These are phyloP conservation scores for Lagria hirta DNA, from an alignment of 2,888 invertebrate genomes.

Conservation along the genomic window DNA sequence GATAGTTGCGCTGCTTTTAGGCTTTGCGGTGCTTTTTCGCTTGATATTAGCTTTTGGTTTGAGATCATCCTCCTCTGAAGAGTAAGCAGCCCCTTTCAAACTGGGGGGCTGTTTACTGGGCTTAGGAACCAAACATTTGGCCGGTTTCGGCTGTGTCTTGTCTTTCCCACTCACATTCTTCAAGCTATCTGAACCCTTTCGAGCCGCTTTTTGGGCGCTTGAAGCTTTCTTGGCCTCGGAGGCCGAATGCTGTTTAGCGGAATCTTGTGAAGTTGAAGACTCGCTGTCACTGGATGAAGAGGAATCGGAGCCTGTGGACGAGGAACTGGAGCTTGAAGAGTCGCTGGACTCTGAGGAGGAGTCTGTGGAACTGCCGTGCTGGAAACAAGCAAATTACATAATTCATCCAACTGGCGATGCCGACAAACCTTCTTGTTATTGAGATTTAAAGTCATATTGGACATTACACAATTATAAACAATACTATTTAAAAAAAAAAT, in stretches of 20 bases:
- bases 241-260: constrained; percentile 43
- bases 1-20: constrained; percentile 65
- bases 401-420: not conserved
- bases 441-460: constrained; percentile 13
- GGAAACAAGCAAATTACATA: constrained; percentile 27
- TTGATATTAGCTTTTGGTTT: constrained; percentile 52
- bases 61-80: constrained; percentile 48
- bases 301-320: constrained; percentile 69
- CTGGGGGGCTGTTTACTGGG: constrained; percentile 31
- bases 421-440: constrained; percentile 37
- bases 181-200: constrained; percentile 45
- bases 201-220: constrained; percentile 43
- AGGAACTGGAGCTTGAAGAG: constrained; percentile 67
- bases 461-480: not conserved
- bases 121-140: constrained; percentile 22
- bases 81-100: constrained; percentile 36
- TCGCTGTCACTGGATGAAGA: constrained; percentile 73
- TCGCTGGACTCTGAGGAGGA: constrained; percentile 68
- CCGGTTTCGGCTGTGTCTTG: constrained; percentile 32
- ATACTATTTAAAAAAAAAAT: not conserved
- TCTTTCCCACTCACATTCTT: constrained; percentile 30
- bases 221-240: constrained; percentile 47
- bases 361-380: constrained; percentile 58
- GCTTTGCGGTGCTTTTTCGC: constrained; percentile 61
- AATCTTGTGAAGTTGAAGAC: constrained; percentile 61